Conservation (phyloP, 1,140 invertebrate genomes). For the Trypoxylus dichotomus region DNA sequence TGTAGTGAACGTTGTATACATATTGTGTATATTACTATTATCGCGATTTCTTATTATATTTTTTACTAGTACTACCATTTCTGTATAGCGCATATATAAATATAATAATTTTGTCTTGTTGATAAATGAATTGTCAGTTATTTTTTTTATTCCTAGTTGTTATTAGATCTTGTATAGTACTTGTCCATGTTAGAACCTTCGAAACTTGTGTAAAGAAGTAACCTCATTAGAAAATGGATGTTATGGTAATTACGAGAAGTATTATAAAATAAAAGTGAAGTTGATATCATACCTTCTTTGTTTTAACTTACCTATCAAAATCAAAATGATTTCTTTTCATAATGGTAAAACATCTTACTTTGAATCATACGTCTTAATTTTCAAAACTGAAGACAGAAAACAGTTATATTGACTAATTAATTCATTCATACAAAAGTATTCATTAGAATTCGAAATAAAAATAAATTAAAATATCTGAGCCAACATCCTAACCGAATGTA, state of each 20-base stretch:
- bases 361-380: too few species aligned
- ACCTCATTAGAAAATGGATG: neutral
- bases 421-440: too few species aligned
- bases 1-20: slow-evolving; percentile 5
- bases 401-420: too few species aligned
- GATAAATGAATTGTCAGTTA: neutral
- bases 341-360: too few species aligned
- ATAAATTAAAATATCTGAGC: too few species aligned
- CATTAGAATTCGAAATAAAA: too few species aligned
- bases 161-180: neutral
- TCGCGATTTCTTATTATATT: neutral
- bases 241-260: neutral
- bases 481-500: too few species aligned
- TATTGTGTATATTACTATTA: neutral
- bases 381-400: too few species aligned
- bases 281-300: neutral
- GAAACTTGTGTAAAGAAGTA: too few species aligned
- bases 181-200: neutral
- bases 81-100: neutral
- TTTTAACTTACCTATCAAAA: neutral
- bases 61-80: neutral
- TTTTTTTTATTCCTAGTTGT: neutral
- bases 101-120: slow-evolving; percentile 14
- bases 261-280: neutral
- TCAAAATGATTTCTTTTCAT: too few species aligned